These are phyloP conservation scores for Drosophila yooni DNA, from an alignment of 2,888 invertebrate genomes.

Conservation along the genomic window DNA sequence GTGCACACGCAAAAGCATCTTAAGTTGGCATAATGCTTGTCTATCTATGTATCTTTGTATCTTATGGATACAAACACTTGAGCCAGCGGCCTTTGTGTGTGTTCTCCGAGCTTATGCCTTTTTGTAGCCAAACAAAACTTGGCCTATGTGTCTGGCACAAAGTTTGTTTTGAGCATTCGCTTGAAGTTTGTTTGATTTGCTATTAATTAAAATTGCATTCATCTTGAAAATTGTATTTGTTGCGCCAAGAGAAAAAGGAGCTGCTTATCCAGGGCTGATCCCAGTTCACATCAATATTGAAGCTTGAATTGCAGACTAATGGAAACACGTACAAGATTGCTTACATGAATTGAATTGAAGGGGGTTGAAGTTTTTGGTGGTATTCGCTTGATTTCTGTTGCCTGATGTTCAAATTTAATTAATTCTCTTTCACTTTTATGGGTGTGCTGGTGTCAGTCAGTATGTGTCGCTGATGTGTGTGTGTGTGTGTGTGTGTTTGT, in stretches of 20 bases:
- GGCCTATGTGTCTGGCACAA: slow-evolving; percentile 21
- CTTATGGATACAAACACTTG: slow-evolving; percentile 48
- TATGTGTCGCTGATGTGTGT: neutral
- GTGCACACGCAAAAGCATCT: slow-evolving; percentile 38
- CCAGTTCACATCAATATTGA: slow-evolving; percentile 58
- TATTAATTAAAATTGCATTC: slow-evolving; percentile 82
- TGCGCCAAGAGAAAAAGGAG: slow-evolving; percentile 26
- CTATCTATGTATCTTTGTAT: slow-evolving; percentile 29
- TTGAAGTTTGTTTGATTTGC: slow-evolving; percentile 78
- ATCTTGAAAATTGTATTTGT: slow-evolving; percentile 78
- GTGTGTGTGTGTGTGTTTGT: slow-evolving; percentile 30
- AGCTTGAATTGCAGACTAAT: slow-evolving; percentile 79
- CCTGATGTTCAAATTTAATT: slow-evolving; percentile 69
- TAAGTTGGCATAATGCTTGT: slow-evolving; percentile 36
- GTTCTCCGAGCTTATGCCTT: slow-evolving; percentile 53
- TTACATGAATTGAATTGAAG: slow-evolving; percentile 59
- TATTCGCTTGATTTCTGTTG: slow-evolving; percentile 16
- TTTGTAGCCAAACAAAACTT: slow-evolving; percentile 61
- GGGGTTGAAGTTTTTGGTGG: neutral
- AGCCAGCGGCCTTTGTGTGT: slow-evolving; percentile 15
- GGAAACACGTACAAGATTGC: slow-evolving; percentile 77
- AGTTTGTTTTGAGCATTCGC: slow-evolving; percentile 47
- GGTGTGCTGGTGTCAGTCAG: slow-evolving; percentile 43
- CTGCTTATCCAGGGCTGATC: slow-evolving; percentile 4
- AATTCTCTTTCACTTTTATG: slow-evolving; percentile 68